Evolutionary conservation across 2,888 invertebrate species (phyloP).

Genomic region (Clistopyga incitator): DNA sequence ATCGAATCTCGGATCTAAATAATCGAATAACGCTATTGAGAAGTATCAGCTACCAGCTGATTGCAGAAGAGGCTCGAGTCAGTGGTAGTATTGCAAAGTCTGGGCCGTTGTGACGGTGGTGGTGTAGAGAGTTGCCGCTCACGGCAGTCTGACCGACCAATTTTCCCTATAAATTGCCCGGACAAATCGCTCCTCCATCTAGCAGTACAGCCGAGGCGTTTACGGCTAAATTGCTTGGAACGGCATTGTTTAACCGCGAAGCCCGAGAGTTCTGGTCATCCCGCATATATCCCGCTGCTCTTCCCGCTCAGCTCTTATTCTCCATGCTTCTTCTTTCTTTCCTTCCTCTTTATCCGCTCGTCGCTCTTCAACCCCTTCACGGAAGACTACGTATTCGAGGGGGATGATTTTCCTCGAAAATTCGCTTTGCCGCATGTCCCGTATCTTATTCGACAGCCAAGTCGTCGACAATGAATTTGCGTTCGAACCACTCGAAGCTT

Average conservation of each 20-base stretch:
- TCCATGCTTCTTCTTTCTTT: constrained; percentile 5
- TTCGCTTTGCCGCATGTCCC: not conserved
- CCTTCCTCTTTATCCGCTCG: constrained; percentile 24
- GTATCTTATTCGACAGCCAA: constrained; percentile 5
- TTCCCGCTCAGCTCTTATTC: constrained; percentile 53
- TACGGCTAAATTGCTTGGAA: constrained; percentile 83
- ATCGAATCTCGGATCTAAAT: not conserved
- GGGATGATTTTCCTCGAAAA: constrained; percentile 47
- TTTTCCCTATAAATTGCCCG: constrained; percentile 83
- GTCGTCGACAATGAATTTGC: not conserved
- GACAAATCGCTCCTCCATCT: constrained; percentile 77
- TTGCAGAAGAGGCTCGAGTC: not conserved
- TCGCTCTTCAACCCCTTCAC: constrained; percentile 75
- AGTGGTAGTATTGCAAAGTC: constrained; percentile 12
- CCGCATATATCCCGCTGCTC: constrained; percentile 73
- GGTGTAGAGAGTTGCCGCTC: constrained; percentile 38
- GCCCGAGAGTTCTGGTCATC: constrained; percentile 79
- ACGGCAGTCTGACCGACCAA: constrained; percentile 78
- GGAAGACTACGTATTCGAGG: constrained; percentile 66
- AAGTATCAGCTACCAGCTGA: not conserved
- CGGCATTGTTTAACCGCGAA: constrained; percentile 82
- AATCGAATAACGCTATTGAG: constrained; percentile 10
- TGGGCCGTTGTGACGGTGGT: constrained; percentile 15
- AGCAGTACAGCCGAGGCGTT: constrained; percentile 74
- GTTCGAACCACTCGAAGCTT: not conserved